phyloP scores from a whole-genome alignment of 2,797 vertebrate species.

The Australoheros facetus region DNA sequence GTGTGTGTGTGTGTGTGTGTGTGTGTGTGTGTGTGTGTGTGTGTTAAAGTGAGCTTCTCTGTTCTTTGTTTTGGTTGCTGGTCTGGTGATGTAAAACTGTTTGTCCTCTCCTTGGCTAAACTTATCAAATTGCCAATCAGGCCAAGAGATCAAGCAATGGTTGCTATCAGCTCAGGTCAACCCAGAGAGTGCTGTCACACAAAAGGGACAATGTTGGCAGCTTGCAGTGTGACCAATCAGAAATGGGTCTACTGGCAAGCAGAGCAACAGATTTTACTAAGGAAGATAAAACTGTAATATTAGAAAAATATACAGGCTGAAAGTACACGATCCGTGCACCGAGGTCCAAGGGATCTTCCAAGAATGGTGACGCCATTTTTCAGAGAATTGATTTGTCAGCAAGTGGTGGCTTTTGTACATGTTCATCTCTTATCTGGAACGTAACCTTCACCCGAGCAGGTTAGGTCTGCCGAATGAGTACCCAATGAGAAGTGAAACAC shows the following conservation, averaged over 20 bases:
- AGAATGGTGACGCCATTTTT: neutral
- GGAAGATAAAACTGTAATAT: neutral
- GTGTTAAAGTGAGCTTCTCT: neutral
- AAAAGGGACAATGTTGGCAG: neutral
- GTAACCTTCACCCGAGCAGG: neutral
- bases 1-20: no score
- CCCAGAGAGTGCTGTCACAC: neutral
- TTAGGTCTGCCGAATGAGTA: neutral
- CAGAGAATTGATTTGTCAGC: neutral
- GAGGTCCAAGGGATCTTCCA: neutral
- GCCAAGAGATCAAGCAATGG: neutral
- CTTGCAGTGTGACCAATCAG: neutral
- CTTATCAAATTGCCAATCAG: neutral
- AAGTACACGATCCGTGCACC: accelerated
- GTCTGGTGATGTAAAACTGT: neutral
- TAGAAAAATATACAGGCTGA: neutral
- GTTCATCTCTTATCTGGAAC: neutral
- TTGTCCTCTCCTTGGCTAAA: neutral
- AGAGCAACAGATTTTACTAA: neutral
- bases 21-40: no score
- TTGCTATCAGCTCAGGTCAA: neutral
- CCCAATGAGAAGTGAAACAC: neutral
- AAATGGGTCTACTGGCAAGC: neutral
- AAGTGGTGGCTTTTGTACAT: no score
- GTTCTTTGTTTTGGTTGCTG: neutral